These are phyloP conservation scores for Chlorospingus semifuscus DNA, from an alignment of 2,797 vertebrate species.

Conservation along the genomic window DNA sequence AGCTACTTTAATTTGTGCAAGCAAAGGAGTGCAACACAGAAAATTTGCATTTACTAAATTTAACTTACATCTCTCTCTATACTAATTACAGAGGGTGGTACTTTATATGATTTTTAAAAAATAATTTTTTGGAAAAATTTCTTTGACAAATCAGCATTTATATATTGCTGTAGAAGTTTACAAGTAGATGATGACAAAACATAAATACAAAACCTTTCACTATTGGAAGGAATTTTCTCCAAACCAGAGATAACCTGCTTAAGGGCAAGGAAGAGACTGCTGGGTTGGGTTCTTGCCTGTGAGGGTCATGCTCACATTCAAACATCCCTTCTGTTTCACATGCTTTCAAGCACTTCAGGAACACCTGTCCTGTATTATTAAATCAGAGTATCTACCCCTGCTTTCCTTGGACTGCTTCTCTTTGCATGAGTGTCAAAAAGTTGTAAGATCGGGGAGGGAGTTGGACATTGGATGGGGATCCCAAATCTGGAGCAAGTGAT, in stretches of 20 bases:
- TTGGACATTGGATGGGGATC: background rate
- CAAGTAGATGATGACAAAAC: background rate
- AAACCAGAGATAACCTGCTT: constrained; percentile 11
- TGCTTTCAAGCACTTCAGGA: background rate
- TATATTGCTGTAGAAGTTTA: background rate
- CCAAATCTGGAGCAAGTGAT: background rate
- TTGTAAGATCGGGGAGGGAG: background rate
- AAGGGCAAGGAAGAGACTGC: background rate
- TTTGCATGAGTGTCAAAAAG: background rate
- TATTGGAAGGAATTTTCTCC: background rate
- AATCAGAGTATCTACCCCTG: background rate
- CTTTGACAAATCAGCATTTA: background rate
- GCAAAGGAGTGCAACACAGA: background rate
- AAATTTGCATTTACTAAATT: background rate
- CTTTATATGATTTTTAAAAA: background rate
- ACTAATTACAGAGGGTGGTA: background rate
- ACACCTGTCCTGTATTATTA: rapidly evolving
- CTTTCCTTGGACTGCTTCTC: background rate
- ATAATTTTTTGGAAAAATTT: background rate
- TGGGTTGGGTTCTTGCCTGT: background rate
- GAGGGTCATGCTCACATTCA: background rate
- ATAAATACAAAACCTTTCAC: background rate
- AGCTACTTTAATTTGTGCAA: background rate
- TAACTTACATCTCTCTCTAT: background rate
- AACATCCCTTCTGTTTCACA: rapidly evolving